phyloP scores from a whole-genome alignment of 2,113 vertebrate species.

The Apus apus region DNA sequence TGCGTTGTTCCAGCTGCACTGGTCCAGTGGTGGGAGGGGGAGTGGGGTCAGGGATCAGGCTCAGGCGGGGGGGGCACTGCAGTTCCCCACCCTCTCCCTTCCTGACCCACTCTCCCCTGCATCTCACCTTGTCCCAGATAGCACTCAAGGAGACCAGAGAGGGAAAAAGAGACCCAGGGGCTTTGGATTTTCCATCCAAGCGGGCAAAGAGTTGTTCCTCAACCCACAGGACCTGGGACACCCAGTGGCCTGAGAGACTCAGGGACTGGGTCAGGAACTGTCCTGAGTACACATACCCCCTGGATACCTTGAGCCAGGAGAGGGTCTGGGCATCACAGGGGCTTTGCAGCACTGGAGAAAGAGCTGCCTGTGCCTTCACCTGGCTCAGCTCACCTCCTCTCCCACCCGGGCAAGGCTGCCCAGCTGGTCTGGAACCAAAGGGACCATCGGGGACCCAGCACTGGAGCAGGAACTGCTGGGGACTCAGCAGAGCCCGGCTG shows the following conservation, averaged over 20 bases:
- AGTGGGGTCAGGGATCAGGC: neutral
- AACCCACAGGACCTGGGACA: neutral
- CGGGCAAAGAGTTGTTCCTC: neutral
- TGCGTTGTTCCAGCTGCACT: rapidly evolving
- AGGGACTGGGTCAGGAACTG: no score
- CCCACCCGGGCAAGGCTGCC: neutral
- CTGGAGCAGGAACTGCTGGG: neutral
- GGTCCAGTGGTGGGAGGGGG: rapidly evolving
- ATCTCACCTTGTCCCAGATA: neutral
- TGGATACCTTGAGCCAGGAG: neutral
- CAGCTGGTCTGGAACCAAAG: neutral
- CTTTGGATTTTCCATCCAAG: neutral
- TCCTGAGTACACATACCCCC: neutral
- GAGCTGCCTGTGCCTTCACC: neutral
- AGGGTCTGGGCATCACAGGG: neutral
- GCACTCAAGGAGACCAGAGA: neutral
- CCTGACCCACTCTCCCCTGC: neutral
- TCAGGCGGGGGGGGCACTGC: neutral
- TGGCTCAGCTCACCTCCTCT: neutral
- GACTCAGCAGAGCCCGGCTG: neutral
- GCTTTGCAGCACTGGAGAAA: neutral
- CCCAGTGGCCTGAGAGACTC: neutral
- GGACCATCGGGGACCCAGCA: neutral
- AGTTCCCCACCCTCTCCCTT: neutral
- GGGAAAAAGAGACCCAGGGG: neutral